Evolutionary conservation across 1,140 invertebrate species (phyloP), one percentile per base, ranked within the genome.

Genomic region (Lasioglossum albipes): DNA sequence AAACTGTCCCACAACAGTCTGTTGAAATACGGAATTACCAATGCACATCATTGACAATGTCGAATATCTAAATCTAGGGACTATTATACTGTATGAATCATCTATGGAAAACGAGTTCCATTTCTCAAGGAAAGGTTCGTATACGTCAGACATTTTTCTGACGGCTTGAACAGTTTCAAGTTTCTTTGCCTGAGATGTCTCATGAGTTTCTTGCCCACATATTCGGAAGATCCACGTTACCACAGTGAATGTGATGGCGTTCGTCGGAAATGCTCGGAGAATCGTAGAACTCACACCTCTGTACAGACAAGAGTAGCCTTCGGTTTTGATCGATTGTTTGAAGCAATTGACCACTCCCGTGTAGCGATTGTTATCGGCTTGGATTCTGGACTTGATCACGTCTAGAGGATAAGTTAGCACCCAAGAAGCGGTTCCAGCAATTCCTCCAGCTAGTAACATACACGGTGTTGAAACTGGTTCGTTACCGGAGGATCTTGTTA

Each of bases 211-310:
- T 0, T 84, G 75, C 0, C 86, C 89, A 9, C 91, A 86, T 6
- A 94, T 41, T 75, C 94, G 88, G 81, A 96, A 92, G 0, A 95
- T 95, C 96, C 96, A 97, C 7, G 96, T 96, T 20, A 98, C 97
- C 6, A 97, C 97, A 5, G 96, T 94, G 90, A 99, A 98, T 52
- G 97, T 98, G 2, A 96, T 97, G 0, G 97, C 98, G 89, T 99
- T 99, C n/a, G 96, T 96, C 0, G 98, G 97, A 92, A 99, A 98
- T 0, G 98, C 97, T 62, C 98, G 94, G 52, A 98, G 90, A 20
- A 97, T 90, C 0, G 97, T 97, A 0, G 97, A 96, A 16, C 94
- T 95, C 0, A 98, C 88, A 0, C 97, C 97, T 16, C 96, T 93
- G 31, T 95, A 94, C 76, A 98, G 94, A 78, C 95, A 96, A 0